Evolutionary conservation across 1,140 invertebrate species (phyloP).

Genomic region (Theocolax elegans): DNA sequence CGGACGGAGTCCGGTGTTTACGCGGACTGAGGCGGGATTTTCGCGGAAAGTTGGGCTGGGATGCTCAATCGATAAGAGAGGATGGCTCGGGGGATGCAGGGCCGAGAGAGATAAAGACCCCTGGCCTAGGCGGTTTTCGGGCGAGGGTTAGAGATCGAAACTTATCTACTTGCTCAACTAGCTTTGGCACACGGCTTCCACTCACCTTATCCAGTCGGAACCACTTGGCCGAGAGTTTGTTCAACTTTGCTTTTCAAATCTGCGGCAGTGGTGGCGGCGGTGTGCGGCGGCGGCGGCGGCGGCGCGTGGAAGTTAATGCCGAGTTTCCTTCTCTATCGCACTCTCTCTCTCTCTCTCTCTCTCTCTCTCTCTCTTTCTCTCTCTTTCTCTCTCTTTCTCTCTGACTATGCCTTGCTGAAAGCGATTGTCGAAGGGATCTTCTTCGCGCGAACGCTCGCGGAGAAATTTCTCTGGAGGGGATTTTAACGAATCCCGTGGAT

Average conservation of each 20-base stretch:
- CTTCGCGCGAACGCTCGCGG: not conserved
- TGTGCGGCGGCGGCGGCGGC: not conserved
- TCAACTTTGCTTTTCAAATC: slow-evolving; percentile 63
- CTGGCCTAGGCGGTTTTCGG: too few species aligned
- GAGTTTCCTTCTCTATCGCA: not conserved
- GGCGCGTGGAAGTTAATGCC: slow-evolving; percentile 12
- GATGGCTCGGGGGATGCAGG: slow-evolving; percentile 37
- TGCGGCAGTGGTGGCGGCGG: too few species aligned
- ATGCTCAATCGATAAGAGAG: slow-evolving; percentile 17
- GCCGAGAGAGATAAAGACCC: slow-evolving; percentile 48
- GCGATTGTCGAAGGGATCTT: slow-evolving; percentile 23
- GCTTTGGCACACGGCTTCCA: slow-evolving; percentile 55
- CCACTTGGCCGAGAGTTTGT: slow-evolving; percentile 51
- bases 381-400: too few species aligned
- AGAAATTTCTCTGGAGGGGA: not conserved
- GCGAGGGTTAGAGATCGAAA: slow-evolving; percentile 61
- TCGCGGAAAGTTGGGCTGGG: not conserved
- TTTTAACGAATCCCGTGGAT: slow-evolving; percentile 29
- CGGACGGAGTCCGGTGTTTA: not conserved
- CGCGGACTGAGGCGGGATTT: not conserved
- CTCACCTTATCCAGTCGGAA: slow-evolving; percentile 58
- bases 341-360: too few species aligned
- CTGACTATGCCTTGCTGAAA: slow-evolving; percentile 14
- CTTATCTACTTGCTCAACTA: slow-evolving; percentile 65
- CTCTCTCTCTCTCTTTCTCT: too few species aligned